phyloP scores from a whole-genome alignment of 2,888 invertebrate genomes.

The Agriopis marginaria region DNA sequence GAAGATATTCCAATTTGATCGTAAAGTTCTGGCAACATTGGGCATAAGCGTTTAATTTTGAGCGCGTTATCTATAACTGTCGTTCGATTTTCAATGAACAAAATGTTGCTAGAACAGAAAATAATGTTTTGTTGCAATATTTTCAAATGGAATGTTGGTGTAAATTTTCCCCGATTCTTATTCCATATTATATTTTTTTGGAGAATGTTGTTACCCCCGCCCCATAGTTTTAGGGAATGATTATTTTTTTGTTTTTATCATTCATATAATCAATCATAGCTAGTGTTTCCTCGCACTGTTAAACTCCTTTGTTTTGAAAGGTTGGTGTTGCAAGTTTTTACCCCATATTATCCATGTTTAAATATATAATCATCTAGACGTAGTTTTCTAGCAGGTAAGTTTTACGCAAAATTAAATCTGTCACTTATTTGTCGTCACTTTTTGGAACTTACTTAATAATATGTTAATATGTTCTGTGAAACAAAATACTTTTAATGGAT shows the following conservation, averaged over 20 bases:
- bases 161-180: conserved; percentile 77
- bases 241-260: conserved; percentile 64
- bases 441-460: too few species aligned
- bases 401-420: conserved; percentile 39
- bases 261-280: conserved; percentile 77
- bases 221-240: conserved; percentile 82
- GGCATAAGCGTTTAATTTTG: conserved; percentile 7
- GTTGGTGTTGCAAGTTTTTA: conserved; percentile 75
- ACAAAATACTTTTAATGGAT: too few species aligned
- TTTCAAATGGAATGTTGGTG: conserved; percentile 90
- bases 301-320: conserved; percentile 75
- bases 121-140: conserved; percentile 69
- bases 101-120: conserved; percentile 76
- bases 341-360: conserved; percentile 40
- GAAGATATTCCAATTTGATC: conserved; percentile 81
- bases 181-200: conserved; percentile 60
- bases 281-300: conserved; percentile 76
- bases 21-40: conserved; percentile 76
- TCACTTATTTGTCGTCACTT: neutral
- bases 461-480: too few species aligned
- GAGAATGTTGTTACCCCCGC: conserved; percentile 87
- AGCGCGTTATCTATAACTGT: conserved; percentile 7
- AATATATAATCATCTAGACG: conserved; percentile 43
- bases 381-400: conserved; percentile 66
- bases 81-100: conserved; percentile 44